Conservation (phyloP, 2,113 vertebrate genomes). For the Procavia capensis region DNA sequence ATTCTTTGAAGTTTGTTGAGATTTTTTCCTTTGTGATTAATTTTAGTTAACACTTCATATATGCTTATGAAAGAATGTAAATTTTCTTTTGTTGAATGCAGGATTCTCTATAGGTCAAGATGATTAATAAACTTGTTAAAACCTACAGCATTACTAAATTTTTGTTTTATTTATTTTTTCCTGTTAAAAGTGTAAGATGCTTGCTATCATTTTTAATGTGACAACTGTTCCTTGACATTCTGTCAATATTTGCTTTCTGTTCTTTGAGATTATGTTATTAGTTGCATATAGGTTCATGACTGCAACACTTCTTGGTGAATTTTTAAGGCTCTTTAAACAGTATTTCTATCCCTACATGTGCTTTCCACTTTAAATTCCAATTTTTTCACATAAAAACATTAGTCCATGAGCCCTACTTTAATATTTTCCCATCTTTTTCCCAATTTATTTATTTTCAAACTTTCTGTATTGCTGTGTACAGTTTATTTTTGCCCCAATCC, state of each 20-base stretch:
- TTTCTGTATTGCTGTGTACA: not conserved
- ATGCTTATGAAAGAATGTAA: not conserved
- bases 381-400: not conserved
- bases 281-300: not conserved
- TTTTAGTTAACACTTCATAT: not conserved
- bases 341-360: not conserved
- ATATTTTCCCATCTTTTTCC: not conserved
- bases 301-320: not conserved
- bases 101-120: not conserved
- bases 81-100: not conserved
- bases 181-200: not conserved
- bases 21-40: not conserved
- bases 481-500: not conserved
- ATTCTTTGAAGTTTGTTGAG: not conserved
- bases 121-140: not conserved
- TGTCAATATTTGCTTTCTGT: not conserved
- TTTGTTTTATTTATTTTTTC: not conserved
- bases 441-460: not conserved
- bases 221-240: not conserved
- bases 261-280: not conserved
- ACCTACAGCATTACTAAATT: not conserved
- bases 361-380: conserved; percentile 6
- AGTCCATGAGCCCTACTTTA: not conserved
- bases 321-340: not conserved
- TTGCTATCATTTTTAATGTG: not conserved